Conservation (phyloP, 2,113 vertebrate genomes). For the Sinocyclocheilus maitianheensis region DNA sequence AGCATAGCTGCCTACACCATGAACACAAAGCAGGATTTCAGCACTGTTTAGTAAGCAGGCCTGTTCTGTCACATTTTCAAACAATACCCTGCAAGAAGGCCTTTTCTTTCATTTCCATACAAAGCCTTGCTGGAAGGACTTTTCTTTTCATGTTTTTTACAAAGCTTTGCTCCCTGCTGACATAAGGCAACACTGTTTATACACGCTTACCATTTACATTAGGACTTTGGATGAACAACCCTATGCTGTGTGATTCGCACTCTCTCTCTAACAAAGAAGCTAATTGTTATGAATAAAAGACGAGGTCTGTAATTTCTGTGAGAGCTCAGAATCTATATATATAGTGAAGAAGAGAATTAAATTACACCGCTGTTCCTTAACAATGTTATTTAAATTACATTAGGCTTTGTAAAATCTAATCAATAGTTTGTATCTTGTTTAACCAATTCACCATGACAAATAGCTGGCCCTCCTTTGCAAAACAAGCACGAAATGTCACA, state of each 20-base stretch:
- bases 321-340: conserved; percentile 45
- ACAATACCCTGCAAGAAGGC: background rate
- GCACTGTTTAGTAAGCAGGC: background rate
- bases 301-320: conserved; percentile 25
- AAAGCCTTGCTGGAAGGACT: background rate
- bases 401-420: conserved; percentile 57
- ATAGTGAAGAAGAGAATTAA: conserved; percentile 51
- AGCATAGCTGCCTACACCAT: background rate
- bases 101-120: conserved; percentile 5
- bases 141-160: background rate
- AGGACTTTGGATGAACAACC: conserved; percentile 20
- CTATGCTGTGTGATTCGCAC: background rate
- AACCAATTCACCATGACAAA: conserved; percentile 53
- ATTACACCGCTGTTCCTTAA: conserved; percentile 54
- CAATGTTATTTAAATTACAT: conserved; percentile 60
- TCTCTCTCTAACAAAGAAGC: conserved; percentile 23
- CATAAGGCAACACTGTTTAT: conserved; percentile 5
- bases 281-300: conserved; percentile 40
- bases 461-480: conserved; percentile 34
- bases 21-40: background rate
- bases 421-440: conserved; percentile 59
- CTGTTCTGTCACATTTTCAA: conserved; percentile 9
- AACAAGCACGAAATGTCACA: conserved; percentile 40
- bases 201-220: background rate
- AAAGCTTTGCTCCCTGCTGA: background rate